phyloP scores from a whole-genome alignment of 2,797 vertebrate genomes.

The Mionectes olivaceus region DNA sequence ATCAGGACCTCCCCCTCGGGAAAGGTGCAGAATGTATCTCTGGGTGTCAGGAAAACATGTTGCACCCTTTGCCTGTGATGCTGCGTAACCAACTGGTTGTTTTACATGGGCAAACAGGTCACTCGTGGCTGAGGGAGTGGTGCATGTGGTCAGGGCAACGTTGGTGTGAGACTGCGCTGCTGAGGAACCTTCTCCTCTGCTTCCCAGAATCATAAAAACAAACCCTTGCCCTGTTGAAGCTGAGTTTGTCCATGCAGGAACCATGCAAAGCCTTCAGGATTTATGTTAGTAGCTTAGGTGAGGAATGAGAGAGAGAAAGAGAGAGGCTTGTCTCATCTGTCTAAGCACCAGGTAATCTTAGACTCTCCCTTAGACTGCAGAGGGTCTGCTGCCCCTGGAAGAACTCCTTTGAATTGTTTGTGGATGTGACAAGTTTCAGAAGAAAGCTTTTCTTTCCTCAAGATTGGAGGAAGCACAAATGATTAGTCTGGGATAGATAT shows the following conservation, averaged over 20 bases:
- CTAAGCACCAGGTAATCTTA: not conserved
- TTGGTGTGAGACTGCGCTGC: not conserved
- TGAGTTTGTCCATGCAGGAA: not conserved
- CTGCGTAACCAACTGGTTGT: rapidly evolving
- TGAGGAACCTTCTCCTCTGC: not conserved
- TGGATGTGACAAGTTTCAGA: not conserved
- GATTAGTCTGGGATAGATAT: not conserved
- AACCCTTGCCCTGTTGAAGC: not conserved
- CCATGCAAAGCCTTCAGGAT: not conserved
- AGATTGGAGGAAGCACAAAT: not conserved
- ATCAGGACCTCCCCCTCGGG: not conserved
- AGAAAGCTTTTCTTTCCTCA: not conserved
- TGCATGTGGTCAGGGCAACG: not conserved
- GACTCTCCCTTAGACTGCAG: not conserved
- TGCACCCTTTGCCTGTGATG: not conserved
- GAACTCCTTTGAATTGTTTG: not conserved
- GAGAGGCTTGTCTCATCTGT: not conserved
- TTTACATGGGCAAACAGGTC: not conserved
- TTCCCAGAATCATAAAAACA: not conserved
- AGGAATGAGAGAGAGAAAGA: not conserved
- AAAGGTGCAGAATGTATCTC: not conserved
- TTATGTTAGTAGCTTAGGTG: not conserved
- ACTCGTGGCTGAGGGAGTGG: not conserved
- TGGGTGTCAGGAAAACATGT: not conserved
- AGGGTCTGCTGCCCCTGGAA: not conserved